These are phyloP conservation scores for Oryzias dopingdopingensis DNA, from an alignment of 2,797 vertebrate genomes.

Conservation along the genomic window DNA sequence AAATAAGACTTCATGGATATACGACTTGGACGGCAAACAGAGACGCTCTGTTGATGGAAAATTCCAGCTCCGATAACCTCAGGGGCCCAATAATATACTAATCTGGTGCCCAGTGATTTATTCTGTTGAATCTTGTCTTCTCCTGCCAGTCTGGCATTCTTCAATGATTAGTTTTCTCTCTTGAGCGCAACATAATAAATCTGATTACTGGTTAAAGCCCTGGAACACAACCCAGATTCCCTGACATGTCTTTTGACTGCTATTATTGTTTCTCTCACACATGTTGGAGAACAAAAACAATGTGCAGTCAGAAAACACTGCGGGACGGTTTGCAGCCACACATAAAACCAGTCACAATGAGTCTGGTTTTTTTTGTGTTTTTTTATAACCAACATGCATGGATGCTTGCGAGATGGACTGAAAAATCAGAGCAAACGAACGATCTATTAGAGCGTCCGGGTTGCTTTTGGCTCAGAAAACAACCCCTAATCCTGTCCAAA, in stretches of 20 bases:
- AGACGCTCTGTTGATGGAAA: slow-evolving; percentile 58
- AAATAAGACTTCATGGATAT: slow-evolving; percentile 35
- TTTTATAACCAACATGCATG: not conserved
- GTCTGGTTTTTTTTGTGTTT: not conserved
- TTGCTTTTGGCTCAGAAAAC: slow-evolving; percentile 83
- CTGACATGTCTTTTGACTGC: slow-evolving; percentile 18
- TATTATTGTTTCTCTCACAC: slow-evolving; percentile 49
- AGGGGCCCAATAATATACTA: slow-evolving; percentile 66
- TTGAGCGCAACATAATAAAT: slow-evolving; percentile 64
- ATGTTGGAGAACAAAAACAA: slow-evolving; percentile 24
- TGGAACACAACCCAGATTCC: slow-evolving; percentile 54
- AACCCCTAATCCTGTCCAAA: slow-evolving; percentile 89
- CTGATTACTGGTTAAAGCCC: slow-evolving; percentile 66
- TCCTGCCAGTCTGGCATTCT: slow-evolving; percentile 75
- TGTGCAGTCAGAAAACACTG: slow-evolving; percentile 12
- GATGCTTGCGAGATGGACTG: not conserved
- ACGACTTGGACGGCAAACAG: slow-evolving; percentile 35
- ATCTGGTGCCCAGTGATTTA: slow-evolving; percentile 76
- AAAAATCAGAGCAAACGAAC: slow-evolving; percentile 58
- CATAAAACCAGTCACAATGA: slow-evolving; percentile 5
- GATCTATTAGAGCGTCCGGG: slow-evolving; percentile 76
- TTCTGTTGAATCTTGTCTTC: slow-evolving; percentile 75
- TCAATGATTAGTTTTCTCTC: slow-evolving; percentile 67
- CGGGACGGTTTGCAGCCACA: slow-evolving; percentile 1
- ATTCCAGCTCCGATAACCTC: slow-evolving; percentile 72